Percentiles rank a stretch among this genome's conserved stretches.
These are phyloP conservation scores for Nymphalis c-album DNA, from an alignment of 2,888 invertebrate species.

Conservation along the genomic window DNA sequence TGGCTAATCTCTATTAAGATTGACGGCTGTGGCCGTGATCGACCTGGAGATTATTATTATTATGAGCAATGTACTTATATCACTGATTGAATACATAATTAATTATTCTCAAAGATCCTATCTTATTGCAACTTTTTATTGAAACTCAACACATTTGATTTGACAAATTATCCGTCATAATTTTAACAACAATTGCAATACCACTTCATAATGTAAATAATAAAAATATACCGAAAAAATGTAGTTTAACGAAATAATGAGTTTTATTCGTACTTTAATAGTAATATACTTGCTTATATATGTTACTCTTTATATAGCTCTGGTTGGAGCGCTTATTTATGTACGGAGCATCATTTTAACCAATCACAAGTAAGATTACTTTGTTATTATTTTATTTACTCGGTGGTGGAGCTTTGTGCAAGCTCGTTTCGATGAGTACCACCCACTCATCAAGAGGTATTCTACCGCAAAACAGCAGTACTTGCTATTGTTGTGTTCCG, in stretches of 20 bases:
- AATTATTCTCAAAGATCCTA: no score
- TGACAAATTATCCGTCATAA: not conserved
- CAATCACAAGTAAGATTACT: conserved; percentile 50
- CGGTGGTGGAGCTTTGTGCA: no score
- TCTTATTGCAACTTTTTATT: no score
- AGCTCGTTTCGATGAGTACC: no score
- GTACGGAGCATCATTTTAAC: conserved; percentile 53
- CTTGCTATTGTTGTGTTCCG: no score
- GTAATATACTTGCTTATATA: conserved; percentile 63
- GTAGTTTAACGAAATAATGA: conserved; percentile 47
- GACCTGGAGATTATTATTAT: no score
- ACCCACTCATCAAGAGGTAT: no score
- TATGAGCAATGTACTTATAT: no score
- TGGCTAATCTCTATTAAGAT: no score
- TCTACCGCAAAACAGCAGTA: no score
- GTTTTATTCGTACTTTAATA: conserved; percentile 57
- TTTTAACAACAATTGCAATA: not conserved
- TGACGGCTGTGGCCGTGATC: no score
- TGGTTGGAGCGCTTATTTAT: conserved; percentile 64
- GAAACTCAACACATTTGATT: not conserved
- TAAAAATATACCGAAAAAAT: conserved; percentile 2
- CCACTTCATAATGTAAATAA: not conserved
- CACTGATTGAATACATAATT: no score
- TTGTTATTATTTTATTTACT: not conserved
- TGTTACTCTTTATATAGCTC: conserved; percentile 58